Conservation (phyloP, 2,113 vertebrate species). For the Phyllostomus hastatus region DNA sequence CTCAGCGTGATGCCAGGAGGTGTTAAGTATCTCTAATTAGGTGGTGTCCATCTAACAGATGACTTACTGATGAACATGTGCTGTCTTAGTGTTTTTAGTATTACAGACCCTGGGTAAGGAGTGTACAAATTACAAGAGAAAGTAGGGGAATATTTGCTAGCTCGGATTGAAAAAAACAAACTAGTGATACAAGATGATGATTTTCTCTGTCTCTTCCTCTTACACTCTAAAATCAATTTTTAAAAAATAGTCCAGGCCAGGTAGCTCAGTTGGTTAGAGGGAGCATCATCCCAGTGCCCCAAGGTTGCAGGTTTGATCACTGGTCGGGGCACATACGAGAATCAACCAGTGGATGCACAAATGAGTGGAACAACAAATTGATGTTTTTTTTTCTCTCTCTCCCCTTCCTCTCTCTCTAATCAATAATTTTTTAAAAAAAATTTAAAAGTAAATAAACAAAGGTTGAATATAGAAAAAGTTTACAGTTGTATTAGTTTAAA, state of each 20-base stretch:
- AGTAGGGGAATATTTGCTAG: neutral
- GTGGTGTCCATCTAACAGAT: neutral
- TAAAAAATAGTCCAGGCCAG: too few species aligned
- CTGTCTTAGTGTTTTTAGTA: neutral
- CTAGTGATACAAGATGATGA: neutral
- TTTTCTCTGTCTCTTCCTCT: too few species aligned
- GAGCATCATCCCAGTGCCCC: too few species aligned
- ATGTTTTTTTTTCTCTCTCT: too few species aligned
- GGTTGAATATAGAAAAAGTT: neutral
- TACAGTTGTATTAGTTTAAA: neutral
- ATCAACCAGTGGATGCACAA: too few species aligned
- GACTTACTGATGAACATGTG: neutral
- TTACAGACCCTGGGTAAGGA: neutral
- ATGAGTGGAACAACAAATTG: too few species aligned
- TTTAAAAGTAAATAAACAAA: neutral
- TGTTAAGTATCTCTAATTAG: neutral
- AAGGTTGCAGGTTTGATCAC: too few species aligned
- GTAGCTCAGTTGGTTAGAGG: too few species aligned
- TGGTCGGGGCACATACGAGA: too few species aligned
- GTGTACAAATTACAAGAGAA: neutral
- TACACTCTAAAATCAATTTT: too few species aligned
- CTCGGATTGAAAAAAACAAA: neutral
- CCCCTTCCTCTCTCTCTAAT: too few species aligned
- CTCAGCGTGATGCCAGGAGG: neutral
- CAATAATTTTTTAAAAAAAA: too few species aligned